Percentiles rank a stretch among this genome's conserved stretches.
These are phyloP conservation scores for Plumapathes pennacea DNA, from an alignment of 92 coral and sea anemone genomes.

Conservation along the genomic window DNA sequence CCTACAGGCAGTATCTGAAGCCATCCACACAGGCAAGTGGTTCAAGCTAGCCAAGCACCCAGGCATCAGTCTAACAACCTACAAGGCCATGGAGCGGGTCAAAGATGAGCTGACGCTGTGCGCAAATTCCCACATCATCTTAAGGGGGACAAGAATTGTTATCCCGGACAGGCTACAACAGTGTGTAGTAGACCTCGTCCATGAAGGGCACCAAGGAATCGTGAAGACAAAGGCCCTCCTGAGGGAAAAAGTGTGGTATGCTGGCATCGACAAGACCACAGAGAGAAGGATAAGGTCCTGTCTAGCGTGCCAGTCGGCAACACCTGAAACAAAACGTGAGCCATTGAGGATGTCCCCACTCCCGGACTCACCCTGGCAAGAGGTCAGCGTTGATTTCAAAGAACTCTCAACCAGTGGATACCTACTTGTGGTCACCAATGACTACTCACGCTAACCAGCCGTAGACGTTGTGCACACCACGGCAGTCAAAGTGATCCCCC, in stretches of 20 bases:
- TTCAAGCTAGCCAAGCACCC: slow-evolving; percentile 9
- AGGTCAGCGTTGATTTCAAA: slow-evolving; percentile 63
- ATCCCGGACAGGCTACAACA: slow-evolving; percentile 44
- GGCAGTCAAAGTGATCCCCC: slow-evolving; percentile 24
- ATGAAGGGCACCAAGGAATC: slow-evolving; percentile 60
- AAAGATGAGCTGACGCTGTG: slow-evolving; percentile 42
- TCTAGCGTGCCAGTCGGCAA: slow-evolving; percentile 36
- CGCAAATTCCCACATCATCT: slow-evolving; percentile 22
- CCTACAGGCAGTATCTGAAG: slow-evolving; percentile 41
- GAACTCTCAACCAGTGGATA: slow-evolving; percentile 14
- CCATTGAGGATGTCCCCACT: slow-evolving; percentile 59
- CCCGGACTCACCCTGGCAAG: slow-evolving; percentile 47
- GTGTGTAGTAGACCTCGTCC: slow-evolving; percentile 32
- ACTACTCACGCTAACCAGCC: slow-evolving; percentile 37
- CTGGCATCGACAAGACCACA: slow-evolving; percentile 46
- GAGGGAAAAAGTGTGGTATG: slow-evolving; percentile 63
- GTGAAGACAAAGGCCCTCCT: slow-evolving; percentile 46
- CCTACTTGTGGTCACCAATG: slow-evolving; percentile 26
- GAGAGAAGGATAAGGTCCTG: slow-evolving; percentile 53
- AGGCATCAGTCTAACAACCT: not conserved
- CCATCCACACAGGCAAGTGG: slow-evolving; percentile 50
- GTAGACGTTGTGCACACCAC: slow-evolving; percentile 50
- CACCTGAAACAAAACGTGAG: slow-evolving; percentile 51
- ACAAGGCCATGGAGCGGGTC: slow-evolving; percentile 22
- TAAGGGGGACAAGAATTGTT: slow-evolving; percentile 45